Evolutionary conservation across 2,113 vertebrate genomes (phyloP).

Genomic region (Capreolus pygargus): DNA sequence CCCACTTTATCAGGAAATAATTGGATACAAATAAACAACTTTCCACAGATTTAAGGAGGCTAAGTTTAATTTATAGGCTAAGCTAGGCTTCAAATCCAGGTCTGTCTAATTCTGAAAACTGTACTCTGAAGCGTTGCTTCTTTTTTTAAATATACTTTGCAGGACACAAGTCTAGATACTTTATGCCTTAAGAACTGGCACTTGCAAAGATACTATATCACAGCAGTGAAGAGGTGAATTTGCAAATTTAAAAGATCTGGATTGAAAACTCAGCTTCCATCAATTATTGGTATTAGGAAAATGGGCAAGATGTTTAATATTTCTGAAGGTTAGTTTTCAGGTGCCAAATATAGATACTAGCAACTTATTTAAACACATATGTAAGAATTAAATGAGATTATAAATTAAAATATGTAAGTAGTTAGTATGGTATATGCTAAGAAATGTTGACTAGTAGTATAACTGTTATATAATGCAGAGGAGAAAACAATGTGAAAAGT

Average conservation of each 20-base stretch:
- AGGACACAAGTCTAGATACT: background rate
- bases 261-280: background rate
- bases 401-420: background rate
- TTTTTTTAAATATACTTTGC: background rate
- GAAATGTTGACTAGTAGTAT: background rate
- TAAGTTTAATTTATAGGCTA: background rate
- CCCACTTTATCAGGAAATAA: background rate
- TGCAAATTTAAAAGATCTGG: background rate
- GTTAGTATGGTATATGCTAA: background rate
- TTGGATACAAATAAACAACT: background rate
- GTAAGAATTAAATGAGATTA: background rate
- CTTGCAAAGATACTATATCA: background rate
- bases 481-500: background rate
- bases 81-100: background rate
- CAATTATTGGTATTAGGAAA: background rate
- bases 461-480: background rate
- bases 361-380: background rate
- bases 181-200: background rate
- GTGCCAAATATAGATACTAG: background rate
- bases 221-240: background rate
- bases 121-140: background rate
- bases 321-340: background rate
- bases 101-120: slow-evolving; percentile 9
- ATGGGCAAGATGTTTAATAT: background rate
- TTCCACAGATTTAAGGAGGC: background rate